Conservation (phyloP, 2,888 invertebrate species). For the Netelia inedita region DNA sequence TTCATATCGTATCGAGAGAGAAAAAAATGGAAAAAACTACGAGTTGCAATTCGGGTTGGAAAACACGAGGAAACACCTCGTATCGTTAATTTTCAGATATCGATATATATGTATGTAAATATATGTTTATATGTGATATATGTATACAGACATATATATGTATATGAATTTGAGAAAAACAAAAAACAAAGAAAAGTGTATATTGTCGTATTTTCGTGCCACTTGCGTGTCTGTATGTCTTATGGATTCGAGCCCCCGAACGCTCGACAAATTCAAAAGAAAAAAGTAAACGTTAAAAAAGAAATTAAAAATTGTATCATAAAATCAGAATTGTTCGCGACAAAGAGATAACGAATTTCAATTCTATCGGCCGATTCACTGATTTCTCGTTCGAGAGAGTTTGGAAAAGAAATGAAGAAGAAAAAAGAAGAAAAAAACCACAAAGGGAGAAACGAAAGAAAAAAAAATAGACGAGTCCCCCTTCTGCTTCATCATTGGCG, state of each 20-base stretch:
- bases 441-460: slow-evolving; percentile 29
- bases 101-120: slow-evolving; percentile 32
- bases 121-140: slow-evolving; percentile 21
- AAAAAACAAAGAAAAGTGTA: slow-evolving; percentile 57
- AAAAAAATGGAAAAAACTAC: not conserved
- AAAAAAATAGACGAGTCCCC: slow-evolving; percentile 46
- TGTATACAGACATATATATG: slow-evolving; percentile 29
- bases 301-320: not conserved
- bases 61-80: slow-evolving; percentile 19
- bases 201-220: slow-evolving; percentile 51
- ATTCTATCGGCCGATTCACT: not conserved
- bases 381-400: not conserved
- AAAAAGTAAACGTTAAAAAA: slow-evolving; percentile 41
- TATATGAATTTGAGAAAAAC: not conserved
- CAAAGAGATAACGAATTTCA: slow-evolving; percentile 49
- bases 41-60: not conserved
- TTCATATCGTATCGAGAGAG: slow-evolving; percentile 26
- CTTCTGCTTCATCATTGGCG: slow-evolving; percentile 54
- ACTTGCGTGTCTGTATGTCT: slow-evolving; percentile 32
- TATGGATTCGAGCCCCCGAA: slow-evolving; percentile 49
- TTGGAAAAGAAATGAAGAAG: slow-evolving; percentile 1
- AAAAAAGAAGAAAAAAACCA: too few relatives aligned
- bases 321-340: slow-evolving; percentile 16
- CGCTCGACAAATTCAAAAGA: slow-evolving; percentile 19
- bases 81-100: slow-evolving; percentile 22